Evolutionary conservation across 2,113 vertebrate genomes (phyloP).

Genomic region (Aspiorhynchus laticeps): DNA sequence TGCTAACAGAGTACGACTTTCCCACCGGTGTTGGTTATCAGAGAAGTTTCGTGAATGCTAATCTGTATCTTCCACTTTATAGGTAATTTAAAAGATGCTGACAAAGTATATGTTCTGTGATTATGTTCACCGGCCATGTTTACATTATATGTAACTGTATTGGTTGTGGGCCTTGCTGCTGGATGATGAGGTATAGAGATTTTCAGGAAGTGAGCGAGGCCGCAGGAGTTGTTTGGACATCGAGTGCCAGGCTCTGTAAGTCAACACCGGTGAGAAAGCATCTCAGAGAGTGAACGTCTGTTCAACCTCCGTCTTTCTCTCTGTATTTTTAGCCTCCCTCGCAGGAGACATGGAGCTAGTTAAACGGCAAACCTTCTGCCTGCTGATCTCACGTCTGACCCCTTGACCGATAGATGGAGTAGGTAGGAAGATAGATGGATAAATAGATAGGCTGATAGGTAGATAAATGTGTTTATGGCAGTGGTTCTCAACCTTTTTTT

Average conservation of each 20-base stretch:
- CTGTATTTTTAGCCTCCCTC: conserved; percentile 58
- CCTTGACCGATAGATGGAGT: neutral
- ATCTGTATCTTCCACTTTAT: neutral
- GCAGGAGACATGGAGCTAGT: neutral
- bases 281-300: conserved; percentile 32
- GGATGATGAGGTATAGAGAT: conserved; percentile 4
- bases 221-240: conserved; percentile 41
- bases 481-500: too few relatives aligned
- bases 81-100: neutral
- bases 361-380: conserved; percentile 31
- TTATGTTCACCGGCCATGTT: neutral
- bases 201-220: conserved; percentile 30
- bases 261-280: conserved; percentile 66
- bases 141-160: neutral
- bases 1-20: conserved; percentile 4
- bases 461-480: too few relatives aligned
- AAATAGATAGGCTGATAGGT: neutral
- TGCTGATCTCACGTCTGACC: neutral
- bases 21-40: conserved; percentile 39
- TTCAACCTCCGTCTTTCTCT: conserved; percentile 51
- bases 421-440: neutral
- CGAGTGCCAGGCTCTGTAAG: conserved; percentile 63
- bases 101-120: neutral
- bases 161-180: neutral
- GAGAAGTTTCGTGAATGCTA: neutral